phyloP scores from a whole-genome alignment of 2,888 invertebrate genomes.

The Lithosia quadra region DNA sequence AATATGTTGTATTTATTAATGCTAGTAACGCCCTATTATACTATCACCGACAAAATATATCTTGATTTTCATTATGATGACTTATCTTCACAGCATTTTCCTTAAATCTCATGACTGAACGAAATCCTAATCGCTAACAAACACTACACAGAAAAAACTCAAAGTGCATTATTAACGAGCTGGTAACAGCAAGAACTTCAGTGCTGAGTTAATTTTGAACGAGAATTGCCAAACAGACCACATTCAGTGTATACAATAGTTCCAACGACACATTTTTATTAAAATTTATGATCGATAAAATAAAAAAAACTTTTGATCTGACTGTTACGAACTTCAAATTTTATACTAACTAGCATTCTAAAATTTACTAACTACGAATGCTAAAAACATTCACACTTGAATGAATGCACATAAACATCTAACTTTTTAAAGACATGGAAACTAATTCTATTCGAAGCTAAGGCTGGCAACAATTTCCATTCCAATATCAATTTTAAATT shows the following conservation, averaged over 20 bases:
- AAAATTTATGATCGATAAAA: slow-evolving; percentile 35
- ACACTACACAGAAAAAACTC: slow-evolving; percentile 54
- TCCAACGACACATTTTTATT: slow-evolving; percentile 39
- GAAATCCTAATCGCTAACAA: slow-evolving; percentile 52
- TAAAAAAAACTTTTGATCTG: slow-evolving; percentile 56
- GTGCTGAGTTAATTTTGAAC: slow-evolving; percentile 50
- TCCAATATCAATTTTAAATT: slow-evolving; percentile 59
- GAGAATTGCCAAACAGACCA: slow-evolving; percentile 48
- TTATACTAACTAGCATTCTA: slow-evolving; percentile 86
- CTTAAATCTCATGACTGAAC: slow-evolving; percentile 27
- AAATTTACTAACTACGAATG: slow-evolving; percentile 86
- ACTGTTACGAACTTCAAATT: slow-evolving; percentile 75
- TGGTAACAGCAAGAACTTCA: slow-evolving; percentile 60
- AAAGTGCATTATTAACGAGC: slow-evolving; percentile 78
- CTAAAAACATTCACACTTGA: slow-evolving; percentile 76
- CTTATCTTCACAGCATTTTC: slow-evolving; percentile 27
- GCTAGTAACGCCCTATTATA: background rate
- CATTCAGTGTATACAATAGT: slow-evolving; percentile 52
- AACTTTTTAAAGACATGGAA: slow-evolving; percentile 79
- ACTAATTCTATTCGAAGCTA: slow-evolving; percentile 77
- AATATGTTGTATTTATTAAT: background rate
- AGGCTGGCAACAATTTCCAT: slow-evolving; percentile 74
- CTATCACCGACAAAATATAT: background rate
- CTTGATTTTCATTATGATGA: slow-evolving; percentile 11
- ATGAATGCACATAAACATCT: slow-evolving; percentile 83